Base-by-base conservation (phyloP, 92 coral and sea anemone genomes). In the Desmophyllum pertusum region DNA sequence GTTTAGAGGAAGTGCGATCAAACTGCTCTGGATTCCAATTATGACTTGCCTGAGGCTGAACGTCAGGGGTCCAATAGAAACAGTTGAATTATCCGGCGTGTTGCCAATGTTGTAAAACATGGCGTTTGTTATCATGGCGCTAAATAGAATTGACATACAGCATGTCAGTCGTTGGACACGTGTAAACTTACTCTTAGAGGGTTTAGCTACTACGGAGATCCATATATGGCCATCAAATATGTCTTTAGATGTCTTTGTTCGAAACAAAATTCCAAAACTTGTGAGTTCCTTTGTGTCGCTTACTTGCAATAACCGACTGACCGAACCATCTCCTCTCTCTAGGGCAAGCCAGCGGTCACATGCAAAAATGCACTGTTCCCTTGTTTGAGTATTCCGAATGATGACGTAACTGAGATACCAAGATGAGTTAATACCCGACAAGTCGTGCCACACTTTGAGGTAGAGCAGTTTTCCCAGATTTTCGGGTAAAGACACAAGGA, bases 101-200 rank as follows among this genome's bases (percentile, higher is more conserved):
- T 89, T 92, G 5, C 93, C 94, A 30, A 88, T 76, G 78, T 93
- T 89, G 42, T 88, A 95, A 79, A 95, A 95, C 98, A 93, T 95
- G 1, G 98, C 98, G 79, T 90, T 93, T 31, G 94, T 89, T 66
- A 95, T 88, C 98, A 95, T 95, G 29, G 98, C 82, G 25, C 91
- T 86, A 53, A 88, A 90, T 4, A 95, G 87, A 59, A 95, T 70
- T 8, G 91, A 92, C 83, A 95, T 76, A 75, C 96, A 93, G 38
- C 98, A 95, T 0, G 98, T 84, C 67, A 91, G 83, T 70, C 98
- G 79, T 59, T 95, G 98, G 46, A 93, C 91, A 39, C 98, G 94
- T 1, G 98, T 93, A 70, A 95, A 95, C 10, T 52, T 77, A 77
- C 96, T 95, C 38, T 79, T 88, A 1, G 96, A 92, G 18, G 98